A percentile compares a stretch with the other conserved stretches of the same genome.
Conservation (phyloP, 2,888 invertebrate species). For the Eupithecia dodoneata region DNA sequence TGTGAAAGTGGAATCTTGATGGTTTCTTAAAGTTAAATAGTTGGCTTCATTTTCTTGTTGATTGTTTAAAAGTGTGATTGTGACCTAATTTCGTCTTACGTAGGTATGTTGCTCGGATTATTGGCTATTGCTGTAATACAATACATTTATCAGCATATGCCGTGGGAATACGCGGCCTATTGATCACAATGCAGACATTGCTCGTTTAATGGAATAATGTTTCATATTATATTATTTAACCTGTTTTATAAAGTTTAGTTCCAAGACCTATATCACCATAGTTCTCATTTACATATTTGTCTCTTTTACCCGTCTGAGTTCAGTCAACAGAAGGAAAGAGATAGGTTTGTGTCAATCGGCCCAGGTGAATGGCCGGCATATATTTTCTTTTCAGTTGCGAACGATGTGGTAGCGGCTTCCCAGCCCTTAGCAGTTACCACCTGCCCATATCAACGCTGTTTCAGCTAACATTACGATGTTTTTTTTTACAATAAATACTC, state of each 20-base stretch:
- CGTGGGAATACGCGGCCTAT: slow-evolving; percentile 58
- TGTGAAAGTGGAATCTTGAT: slow-evolving; percentile 70
- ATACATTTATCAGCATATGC: slow-evolving; percentile 17
- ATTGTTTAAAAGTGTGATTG: neutral
- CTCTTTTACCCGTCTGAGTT: slow-evolving; percentile 48
- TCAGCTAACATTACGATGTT: neutral
- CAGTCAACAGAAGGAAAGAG: slow-evolving; percentile 57
- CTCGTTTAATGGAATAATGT: slow-evolving; percentile 58
- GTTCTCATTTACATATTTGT: slow-evolving; percentile 36
- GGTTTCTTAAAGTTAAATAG: slow-evolving; percentile 41
- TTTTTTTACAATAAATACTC: neutral
- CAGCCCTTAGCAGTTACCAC: slow-evolving; percentile 55
- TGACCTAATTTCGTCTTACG: slow-evolving; percentile 2
- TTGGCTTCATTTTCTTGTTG: slow-evolving; percentile 2
- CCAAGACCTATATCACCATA: slow-evolving; percentile 51
- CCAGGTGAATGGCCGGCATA: slow-evolving; percentile 81
- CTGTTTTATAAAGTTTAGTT: slow-evolving; percentile 55
- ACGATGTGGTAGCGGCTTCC: slow-evolving; percentile 67
- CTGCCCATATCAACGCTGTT: slow-evolving; percentile 57
- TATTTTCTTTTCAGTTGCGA: slow-evolving; percentile 78
- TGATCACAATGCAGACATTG: slow-evolving; percentile 63
- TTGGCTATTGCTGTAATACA: slow-evolving; percentile 14
- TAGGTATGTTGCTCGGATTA: neutral
- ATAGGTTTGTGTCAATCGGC: slow-evolving; percentile 73
- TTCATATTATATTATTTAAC: slow-evolving; percentile 1